Percentiles rank a stretch among this genome's conserved stretches.
Evolutionary conservation across 2,113 vertebrate species (phyloP).

Genomic region (Malurus elegans): DNA sequence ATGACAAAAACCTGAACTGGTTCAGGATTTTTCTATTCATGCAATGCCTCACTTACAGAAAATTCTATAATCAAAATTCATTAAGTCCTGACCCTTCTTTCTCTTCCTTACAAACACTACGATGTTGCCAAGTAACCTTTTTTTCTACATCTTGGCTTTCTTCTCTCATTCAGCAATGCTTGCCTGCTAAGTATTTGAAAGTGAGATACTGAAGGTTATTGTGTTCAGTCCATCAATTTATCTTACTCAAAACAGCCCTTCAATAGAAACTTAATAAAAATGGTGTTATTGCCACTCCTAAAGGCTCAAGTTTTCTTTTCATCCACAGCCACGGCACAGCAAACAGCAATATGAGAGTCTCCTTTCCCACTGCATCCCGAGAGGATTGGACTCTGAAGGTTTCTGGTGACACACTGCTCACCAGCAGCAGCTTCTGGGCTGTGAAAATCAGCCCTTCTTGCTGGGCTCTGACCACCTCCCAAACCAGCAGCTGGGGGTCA

Average conservation of each 20-base stretch:
- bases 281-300: background rate
- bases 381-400: background rate
- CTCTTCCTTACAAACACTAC: background rate
- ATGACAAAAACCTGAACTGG: background rate
- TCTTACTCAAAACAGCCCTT: slow-evolving; percentile 7
- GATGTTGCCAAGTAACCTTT: slow-evolving; percentile 43
- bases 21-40: background rate
- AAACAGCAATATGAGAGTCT: background rate
- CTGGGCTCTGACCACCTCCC: background rate
- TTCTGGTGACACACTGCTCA: accelerated
- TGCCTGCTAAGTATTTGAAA: background rate
- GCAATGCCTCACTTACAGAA: background rate
- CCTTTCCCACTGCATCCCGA: background rate
- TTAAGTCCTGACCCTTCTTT: background rate
- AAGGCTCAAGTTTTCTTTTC: background rate
- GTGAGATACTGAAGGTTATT: slow-evolving; percentile 8
- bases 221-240: slow-evolving; percentile 9
- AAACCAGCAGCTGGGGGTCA: background rate
- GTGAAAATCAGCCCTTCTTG: accelerated
- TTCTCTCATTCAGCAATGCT: background rate
- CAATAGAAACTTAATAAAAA: slow-evolving; percentile 19
- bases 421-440: background rate
- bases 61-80: slow-evolving; percentile 17
- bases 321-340: background rate
- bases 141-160: background rate